Evolutionary conservation across 2,888 invertebrate genomes (phyloP).

Genomic region (Stegana nigrithorax): DNA sequence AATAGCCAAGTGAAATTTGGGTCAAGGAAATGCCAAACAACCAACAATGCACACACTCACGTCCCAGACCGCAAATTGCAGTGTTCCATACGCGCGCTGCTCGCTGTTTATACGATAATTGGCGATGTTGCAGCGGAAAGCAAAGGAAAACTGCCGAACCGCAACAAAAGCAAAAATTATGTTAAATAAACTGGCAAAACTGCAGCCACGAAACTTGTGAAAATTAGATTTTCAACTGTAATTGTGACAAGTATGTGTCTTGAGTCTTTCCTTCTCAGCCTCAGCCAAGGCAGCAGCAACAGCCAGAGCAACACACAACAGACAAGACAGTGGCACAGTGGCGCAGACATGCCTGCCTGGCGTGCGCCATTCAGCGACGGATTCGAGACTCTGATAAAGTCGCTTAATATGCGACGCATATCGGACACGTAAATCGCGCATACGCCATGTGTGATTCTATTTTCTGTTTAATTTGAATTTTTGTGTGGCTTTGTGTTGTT

Average conservation of each 20-base stretch:
- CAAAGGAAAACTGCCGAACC: neutral
- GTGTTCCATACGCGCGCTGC: neutral
- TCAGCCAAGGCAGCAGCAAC: neutral
- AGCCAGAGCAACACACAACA: neutral
- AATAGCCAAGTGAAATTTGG: slow-evolving; percentile 51
- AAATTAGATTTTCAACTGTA: slow-evolving; percentile 3
- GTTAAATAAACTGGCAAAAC: too few relatives aligned
- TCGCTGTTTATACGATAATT: slow-evolving; percentile 13
- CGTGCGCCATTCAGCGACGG: slow-evolving; percentile 14
- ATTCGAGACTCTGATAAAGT: slow-evolving; percentile 31
- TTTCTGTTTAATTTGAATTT: too few relatives aligned
- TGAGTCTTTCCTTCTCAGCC: slow-evolving; percentile 8
- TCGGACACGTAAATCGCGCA: slow-evolving; percentile 35
- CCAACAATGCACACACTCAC: neutral
- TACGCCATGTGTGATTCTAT: slow-evolving; percentile 22
- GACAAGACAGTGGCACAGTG: too few relatives aligned
- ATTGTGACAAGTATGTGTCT: slow-evolving; percentile 12
- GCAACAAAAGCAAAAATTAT: neutral
- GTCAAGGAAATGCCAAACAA: slow-evolving; percentile 57
- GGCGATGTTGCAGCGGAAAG: slow-evolving; percentile 4
- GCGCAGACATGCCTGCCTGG: neutral
- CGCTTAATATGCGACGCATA: slow-evolving; percentile 31
- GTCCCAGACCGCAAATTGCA: neutral
- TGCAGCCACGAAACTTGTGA: too few relatives aligned
- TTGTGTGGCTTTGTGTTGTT: too few relatives aligned